Evolutionary conservation across 2,113 vertebrate species (phyloP), one percentile per base, ranked within the genome.

Genomic region (Ophiodon elongatus): DNA sequence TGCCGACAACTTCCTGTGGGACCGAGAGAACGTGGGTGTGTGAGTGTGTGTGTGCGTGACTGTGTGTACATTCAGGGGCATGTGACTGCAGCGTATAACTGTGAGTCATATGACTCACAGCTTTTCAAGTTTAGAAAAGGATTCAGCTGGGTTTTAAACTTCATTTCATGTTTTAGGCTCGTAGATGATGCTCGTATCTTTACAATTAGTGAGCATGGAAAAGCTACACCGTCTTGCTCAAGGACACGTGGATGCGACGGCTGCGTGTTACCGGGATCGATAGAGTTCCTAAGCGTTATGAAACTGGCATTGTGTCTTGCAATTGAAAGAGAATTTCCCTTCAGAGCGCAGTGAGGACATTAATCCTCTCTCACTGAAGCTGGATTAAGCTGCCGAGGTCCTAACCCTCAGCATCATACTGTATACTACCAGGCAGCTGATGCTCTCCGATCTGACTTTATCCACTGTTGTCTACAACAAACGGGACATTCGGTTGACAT

Each of bases 1-100:
- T 70, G 73, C 80, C 27, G 77, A 89, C 88, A 86, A 90, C 88
- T 94, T 94, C 92, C 89, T 89, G 82, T 87, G 92, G 89, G 88
- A 90, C 47, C 8, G 68, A 64, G 76, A 39, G 83, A 29, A 23
- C 39, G 80, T 41, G 47, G 43, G 65, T 29, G 31, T 63, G 73
- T 41, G 50, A 63, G n/a, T 68, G 14, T 64, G 50, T 67, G 50
- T 9, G 67, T 59, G 52, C 65, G 71, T 43, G 56, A 6, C 6
- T 41, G 50, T 69, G 23, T 70, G 17, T 65, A 39, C 33, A 19
- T 56, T 50, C 23, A 72, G 60, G 43, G 21, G 41, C 70, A 72
- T 67, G 86, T 87, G 76, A 83, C 80, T 83, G 80, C 65, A 47
- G 88, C 76, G 57, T 56, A 71, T 71, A 31, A 78, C 70, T 89